Evolutionary conservation across 92 coral and sea anemone species (phyloP).

Genomic region (Paragorgia papillata): DNA sequence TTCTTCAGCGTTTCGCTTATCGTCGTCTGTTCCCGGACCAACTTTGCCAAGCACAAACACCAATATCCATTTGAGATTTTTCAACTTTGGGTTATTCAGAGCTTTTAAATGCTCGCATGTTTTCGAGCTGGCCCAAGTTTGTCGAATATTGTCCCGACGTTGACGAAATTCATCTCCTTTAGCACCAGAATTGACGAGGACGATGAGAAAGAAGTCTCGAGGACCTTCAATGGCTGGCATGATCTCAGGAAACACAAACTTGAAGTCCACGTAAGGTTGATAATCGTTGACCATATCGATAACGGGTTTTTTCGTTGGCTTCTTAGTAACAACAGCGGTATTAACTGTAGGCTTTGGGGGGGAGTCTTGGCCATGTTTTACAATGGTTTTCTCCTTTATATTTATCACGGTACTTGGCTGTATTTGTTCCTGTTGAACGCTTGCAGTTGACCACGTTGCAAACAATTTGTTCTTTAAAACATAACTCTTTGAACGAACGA

Average conservation of each 20-base stretch:
- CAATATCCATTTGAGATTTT: constrained; percentile 33
- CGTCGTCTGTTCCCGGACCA: constrained; percentile 10
- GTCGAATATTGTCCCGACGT: constrained; percentile 37
- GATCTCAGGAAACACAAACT: constrained; percentile 42
- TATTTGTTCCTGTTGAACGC: no score
- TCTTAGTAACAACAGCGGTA: no score
- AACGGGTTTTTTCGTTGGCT: background rate
- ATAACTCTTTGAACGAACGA: no score
- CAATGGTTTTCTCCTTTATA: no score
- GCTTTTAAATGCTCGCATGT: constrained; percentile 3
- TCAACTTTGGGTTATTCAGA: background rate
- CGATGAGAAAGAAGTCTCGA: constrained; percentile 27
- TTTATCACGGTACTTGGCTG: no score
- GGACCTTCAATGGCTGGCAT: constrained; percentile 15
- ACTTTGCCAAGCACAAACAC: constrained; percentile 52
- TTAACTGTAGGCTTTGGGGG: no score
- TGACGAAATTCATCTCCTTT: constrained; percentile 23
- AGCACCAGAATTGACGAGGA: constrained; percentile 51
- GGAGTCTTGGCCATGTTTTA: no score
- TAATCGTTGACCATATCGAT: constrained; percentile 33
- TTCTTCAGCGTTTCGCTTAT: constrained; percentile 39
- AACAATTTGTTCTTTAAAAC: no score
- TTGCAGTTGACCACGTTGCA: no score
- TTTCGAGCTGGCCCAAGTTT: constrained; percentile 51
- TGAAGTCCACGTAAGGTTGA: constrained; percentile 6